These are phyloP conservation scores for Neodiprion pinetum DNA, from an alignment of 1,140 invertebrate species.

Conservation along the genomic window DNA sequence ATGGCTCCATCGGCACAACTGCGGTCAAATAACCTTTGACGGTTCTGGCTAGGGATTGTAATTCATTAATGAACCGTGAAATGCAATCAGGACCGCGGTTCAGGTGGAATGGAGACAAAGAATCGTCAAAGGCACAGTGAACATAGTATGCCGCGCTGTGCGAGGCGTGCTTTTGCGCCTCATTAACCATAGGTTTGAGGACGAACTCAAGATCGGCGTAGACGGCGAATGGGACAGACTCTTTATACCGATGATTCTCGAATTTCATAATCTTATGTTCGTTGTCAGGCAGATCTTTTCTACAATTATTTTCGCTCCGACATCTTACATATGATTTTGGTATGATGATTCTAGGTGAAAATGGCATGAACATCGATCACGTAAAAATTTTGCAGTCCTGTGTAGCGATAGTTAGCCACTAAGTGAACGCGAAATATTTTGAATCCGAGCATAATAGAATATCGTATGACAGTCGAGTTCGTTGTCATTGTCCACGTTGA, in stretches of 20 bases:
- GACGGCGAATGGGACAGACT: constrained; percentile 41
- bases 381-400: too few species aligned
- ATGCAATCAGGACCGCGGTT: constrained; percentile 21
- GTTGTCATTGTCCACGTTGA: too few species aligned
- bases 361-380: too few species aligned
- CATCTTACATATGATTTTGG: constrained; percentile 39
- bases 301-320: constrained; percentile 28
- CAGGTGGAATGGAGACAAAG: constrained; percentile 39
- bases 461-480: too few species aligned
- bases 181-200: constrained; percentile 31
- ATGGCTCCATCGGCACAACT: constrained; percentile 17
- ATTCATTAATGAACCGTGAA: too few species aligned
- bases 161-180: constrained; percentile 43
- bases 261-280: constrained; percentile 37
- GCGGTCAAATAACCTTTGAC: too few species aligned
- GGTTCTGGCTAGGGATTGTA: too few species aligned
- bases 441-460: too few species aligned
- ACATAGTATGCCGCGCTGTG: constrained; percentile 51
- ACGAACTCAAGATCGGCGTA: constrained; percentile 49
- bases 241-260: constrained; percentile 42
- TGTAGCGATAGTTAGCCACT: too few species aligned
- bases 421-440: too few species aligned
- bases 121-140: constrained; percentile 49
- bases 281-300: constrained; percentile 31
- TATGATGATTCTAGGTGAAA: constrained; percentile 11